Conservation (phyloP, 2,113 vertebrate species). For the Sigmodon hispidus region DNA sequence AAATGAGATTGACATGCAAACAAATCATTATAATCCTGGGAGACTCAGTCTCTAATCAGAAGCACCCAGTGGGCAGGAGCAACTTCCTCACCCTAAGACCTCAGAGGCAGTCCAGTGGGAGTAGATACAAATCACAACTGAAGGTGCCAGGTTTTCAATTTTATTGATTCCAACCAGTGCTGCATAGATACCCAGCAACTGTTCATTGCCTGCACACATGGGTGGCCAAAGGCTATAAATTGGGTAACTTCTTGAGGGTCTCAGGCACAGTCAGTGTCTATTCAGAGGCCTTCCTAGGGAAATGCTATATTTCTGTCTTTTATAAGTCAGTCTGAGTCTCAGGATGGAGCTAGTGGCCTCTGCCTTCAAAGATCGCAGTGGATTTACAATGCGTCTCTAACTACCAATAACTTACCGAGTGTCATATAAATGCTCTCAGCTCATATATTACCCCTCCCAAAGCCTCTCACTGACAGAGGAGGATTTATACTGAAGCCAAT, state of each 20-base stretch:
- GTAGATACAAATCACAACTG: background rate
- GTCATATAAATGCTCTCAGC: background rate
- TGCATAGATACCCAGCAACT: background rate
- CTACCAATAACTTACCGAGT: background rate
- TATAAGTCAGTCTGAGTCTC: slow-evolving; percentile 2
- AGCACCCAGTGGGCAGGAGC: background rate
- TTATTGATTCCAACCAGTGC: background rate
- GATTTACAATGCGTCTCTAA: background rate
- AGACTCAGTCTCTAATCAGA: background rate
- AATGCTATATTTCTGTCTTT: background rate
- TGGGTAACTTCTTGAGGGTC: background rate
- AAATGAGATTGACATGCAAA: slow-evolving; percentile 42
- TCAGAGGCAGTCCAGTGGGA: background rate
- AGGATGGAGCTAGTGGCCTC: background rate
- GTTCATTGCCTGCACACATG: background rate
- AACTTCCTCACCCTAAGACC: background rate
- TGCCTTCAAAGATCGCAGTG: background rate
- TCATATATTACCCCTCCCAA: background rate
- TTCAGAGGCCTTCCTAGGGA: slow-evolving; percentile 3
- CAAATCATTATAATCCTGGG: background rate
- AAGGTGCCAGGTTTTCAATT: background rate
- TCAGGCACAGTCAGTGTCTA: background rate
- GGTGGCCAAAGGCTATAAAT: background rate
- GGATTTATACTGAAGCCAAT: background rate
- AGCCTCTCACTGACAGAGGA: background rate